Evolutionary conservation across 1,140 invertebrate species (phyloP).

Genomic region (Piezodorus guildinii): DNA sequence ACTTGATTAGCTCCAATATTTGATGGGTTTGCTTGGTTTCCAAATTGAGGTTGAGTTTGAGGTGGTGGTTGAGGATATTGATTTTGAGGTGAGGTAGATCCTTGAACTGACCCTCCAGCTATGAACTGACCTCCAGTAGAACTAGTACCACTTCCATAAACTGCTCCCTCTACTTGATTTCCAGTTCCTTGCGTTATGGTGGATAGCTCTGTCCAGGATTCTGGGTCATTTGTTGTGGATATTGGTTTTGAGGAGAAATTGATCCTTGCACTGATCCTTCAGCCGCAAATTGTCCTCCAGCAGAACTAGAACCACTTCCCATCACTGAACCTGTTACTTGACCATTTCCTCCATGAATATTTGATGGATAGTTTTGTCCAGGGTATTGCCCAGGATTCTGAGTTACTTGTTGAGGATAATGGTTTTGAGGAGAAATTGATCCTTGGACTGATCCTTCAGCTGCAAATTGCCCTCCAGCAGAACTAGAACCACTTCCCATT

Average conservation of each 20-base stretch:
- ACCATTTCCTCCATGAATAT: no score
- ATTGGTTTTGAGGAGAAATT: not conserved
- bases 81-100: not conserved
- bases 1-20: not conserved
- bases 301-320: no score
- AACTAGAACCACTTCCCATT: not conserved
- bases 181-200: no score
- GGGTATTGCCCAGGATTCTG: not conserved
- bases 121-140: not conserved
- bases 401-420: not conserved
- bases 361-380: no score
- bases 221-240: not conserved
- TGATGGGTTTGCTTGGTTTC: not conserved
- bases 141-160: no score
- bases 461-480: conserved; percentile 4
- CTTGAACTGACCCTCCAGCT: conserved; percentile 1
- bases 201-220: no score
- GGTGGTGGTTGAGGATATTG: not conserved
- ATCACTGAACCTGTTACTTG: no score
- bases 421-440: not conserved
- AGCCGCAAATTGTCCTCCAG: conserved; percentile 7
- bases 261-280: conserved; percentile 3
- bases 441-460: conserved; percentile 10
- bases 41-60: not conserved
- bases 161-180: not conserved